Base-by-base conservation (phyloP, 2,113 vertebrate species). In the Lampris megalopsis region DNA sequence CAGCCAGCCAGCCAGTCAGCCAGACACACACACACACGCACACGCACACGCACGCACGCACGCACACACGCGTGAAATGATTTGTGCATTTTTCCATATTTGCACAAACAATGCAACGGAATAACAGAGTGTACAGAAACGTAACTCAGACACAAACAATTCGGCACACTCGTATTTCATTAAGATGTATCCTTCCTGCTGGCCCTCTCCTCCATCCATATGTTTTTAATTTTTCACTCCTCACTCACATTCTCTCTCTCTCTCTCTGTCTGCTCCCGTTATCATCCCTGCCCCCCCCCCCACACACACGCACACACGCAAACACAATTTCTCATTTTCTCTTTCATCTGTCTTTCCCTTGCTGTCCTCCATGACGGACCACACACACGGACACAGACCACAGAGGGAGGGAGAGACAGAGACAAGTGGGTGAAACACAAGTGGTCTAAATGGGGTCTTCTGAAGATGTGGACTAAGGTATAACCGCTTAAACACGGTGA, bases 61-160 rank as follows among this genome's bases (percentile, higher is more conserved):
- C 52, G 68, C 7, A 54, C 73, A 81, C 62, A 84, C 80, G 83
- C 71, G 75, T 79, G 72, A 75, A 88, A 77, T 79, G 80, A 91
- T 86, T 90, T 89, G 86, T 91, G 77, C 77, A 75, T 60, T 56
- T 60, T 56, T 85, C 79, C 75, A 81, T 68, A 79, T 71, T 84
- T 85, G 86, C 71, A 74, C 72, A 82, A 77, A 72, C 50, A 61
- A 67, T 54, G 50, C 24, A 24, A 24, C 24, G 24, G 24, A 24
- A 24, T 24, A 24, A 24, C 24, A 24, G 24, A 24, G 24, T 41
- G 64, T 24, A 24, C 7, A 52, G 68, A 81, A 86, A 78, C 61
- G 50, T 35, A 84, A 61, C 66, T 54, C 58, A 70, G 63, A 75
- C 68, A 73, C 83, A 60, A 10, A 11, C 61, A 35, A 47, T 5